Percentiles rank a stretch among this genome's conserved stretches.
Evolutionary conservation across 2,797 vertebrate genomes (phyloP).

Genomic region (Lepilemur ruficaudatus): DNA sequence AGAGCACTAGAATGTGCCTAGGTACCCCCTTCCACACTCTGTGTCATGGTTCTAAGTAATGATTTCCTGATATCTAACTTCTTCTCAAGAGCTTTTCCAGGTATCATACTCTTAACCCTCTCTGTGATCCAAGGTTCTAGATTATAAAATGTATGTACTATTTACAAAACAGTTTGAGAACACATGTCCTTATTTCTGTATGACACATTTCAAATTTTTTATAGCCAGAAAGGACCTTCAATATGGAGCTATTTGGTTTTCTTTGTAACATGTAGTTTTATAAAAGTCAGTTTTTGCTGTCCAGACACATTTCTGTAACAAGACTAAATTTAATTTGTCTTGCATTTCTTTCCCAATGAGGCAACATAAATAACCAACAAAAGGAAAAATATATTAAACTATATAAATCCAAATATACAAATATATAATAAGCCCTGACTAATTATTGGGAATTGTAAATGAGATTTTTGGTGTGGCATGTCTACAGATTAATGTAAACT

Average conservation of each 20-base stretch:
- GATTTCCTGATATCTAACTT: background rate
- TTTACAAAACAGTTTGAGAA: slow-evolving; percentile 10
- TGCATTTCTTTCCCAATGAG: slow-evolving; percentile 49
- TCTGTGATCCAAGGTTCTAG: background rate
- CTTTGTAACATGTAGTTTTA: background rate
- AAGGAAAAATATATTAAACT: slow-evolving; percentile 45
- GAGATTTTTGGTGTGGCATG: slow-evolving; percentile 21
- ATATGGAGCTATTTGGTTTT: slow-evolving; percentile 49
- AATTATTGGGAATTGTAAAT: slow-evolving; percentile 47
- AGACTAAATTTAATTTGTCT: slow-evolving; percentile 61
- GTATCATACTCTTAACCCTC: background rate
- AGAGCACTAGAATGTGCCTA: background rate
- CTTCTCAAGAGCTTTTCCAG: background rate
- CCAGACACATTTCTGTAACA: slow-evolving; percentile 21
- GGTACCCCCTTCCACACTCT: background rate
- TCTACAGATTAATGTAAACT: slow-evolving; percentile 51
- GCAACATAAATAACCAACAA: slow-evolving; percentile 45
- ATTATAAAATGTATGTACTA: background rate
- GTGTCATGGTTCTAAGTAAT: background rate
- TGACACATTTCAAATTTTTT: slow-evolving; percentile 35
- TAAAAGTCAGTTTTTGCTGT: slow-evolving; percentile 34
- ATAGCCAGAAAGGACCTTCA: background rate
- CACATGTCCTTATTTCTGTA: background rate
- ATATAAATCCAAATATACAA: slow-evolving; percentile 42
- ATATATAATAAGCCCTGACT: slow-evolving; percentile 29